phyloP scores from a whole-genome alignment of 2,797 vertebrate genomes.

The Pantherophis vulpinus region DNA sequence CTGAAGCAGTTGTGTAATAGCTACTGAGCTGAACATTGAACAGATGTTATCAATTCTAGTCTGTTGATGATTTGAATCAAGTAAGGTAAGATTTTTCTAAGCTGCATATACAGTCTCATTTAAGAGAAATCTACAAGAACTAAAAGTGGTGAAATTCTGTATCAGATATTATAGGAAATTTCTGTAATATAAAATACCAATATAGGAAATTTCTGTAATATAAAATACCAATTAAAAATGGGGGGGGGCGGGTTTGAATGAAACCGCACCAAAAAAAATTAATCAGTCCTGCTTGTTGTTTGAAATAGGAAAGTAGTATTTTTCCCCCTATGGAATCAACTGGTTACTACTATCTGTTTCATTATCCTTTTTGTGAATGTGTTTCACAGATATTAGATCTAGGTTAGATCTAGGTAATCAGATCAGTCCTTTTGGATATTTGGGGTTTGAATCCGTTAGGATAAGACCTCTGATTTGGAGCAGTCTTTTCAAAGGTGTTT shows the following conservation, averaged over 20 bases:
- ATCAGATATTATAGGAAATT: not conserved
- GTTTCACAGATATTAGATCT: not conserved
- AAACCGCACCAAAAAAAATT: not conserved
- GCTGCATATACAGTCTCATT: not conserved
- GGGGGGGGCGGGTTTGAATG: not conserved
- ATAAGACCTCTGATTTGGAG: not conserved
- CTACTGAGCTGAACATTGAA: conserved; percentile 9
- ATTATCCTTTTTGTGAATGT: not conserved
- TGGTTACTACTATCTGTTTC: not conserved
- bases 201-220: not conserved
- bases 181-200: not conserved
- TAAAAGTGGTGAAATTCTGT: not conserved
- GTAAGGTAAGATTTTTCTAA: not conserved
- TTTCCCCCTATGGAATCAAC: not conserved
- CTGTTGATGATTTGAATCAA: not conserved
- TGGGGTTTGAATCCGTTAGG: not conserved
- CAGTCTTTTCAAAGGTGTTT: not conserved
- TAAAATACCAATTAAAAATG: not conserved
- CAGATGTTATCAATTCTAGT: conserved; percentile 18
- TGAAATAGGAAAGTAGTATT: not conserved
- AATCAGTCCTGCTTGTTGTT: not conserved
- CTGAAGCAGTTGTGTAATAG: conserved; percentile 3
- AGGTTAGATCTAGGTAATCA: not conserved
- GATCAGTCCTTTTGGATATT: not conserved
- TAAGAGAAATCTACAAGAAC: not conserved